These are phyloP conservation scores for Rhingia rostrata DNA, from an alignment of 2,888 invertebrate species.

Conservation along the genomic window DNA sequence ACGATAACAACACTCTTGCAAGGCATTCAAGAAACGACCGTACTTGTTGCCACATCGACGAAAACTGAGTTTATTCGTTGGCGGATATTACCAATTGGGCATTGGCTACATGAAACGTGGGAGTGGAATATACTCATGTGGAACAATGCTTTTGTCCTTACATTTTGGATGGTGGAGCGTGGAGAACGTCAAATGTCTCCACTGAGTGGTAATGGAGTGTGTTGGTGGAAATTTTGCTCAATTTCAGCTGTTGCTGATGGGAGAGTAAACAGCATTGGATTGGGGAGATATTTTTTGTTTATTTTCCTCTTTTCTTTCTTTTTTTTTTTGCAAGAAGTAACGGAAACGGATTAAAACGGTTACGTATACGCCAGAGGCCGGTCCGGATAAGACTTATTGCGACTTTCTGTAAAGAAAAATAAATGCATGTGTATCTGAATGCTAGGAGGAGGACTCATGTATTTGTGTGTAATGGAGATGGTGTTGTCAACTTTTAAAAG, in stretches of 20 bases:
- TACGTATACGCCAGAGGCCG: too few species aligned
- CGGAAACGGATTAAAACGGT: too few species aligned
- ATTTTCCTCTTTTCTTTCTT: background rate
- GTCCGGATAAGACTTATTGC: too few species aligned
- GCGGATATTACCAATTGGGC: constrained; percentile 41
- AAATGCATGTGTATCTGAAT: too few species aligned
- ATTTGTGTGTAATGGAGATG: too few species aligned
- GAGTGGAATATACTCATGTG: constrained; percentile 8
- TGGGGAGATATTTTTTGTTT: background rate
- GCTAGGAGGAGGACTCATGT: too few species aligned
- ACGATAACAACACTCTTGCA: background rate
- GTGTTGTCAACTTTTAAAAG: too few species aligned
- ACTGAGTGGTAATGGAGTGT: constrained; percentile 27
- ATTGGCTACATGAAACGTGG: constrained; percentile 9
- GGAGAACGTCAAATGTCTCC: constrained; percentile 28
- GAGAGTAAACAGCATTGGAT: background rate
- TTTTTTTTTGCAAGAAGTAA: too few species aligned
- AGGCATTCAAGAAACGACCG: constrained; percentile 42
- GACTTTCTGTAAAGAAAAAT: too few species aligned
- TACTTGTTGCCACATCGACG: constrained; percentile 71
- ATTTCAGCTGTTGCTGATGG: constrained; percentile 43
- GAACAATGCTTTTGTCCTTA: constrained; percentile 25
- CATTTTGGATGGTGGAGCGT: background rate
- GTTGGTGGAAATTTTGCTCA: constrained; percentile 11
- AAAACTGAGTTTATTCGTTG: constrained; percentile 55